These are phyloP conservation scores for Ctenochaetus hawaiiensis DNA, from an alignment of 2,797 vertebrate species.

Conservation along the genomic window DNA sequence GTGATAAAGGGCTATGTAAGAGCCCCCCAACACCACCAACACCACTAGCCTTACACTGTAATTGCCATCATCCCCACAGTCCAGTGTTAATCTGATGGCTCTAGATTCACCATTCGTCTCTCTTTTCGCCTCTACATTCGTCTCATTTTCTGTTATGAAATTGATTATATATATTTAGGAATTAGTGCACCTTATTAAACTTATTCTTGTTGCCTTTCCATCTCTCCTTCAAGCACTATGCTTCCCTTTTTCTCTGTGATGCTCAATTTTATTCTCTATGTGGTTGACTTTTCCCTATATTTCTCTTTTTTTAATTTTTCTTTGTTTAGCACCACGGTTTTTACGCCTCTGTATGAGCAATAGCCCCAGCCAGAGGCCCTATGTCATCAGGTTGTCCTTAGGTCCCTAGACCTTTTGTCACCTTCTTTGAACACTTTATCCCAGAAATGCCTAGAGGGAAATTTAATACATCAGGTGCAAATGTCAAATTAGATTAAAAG, in stretches of 20 bases:
- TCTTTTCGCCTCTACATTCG: constrained; percentile 16
- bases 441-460: too few relatives aligned
- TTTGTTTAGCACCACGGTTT: too few relatives aligned
- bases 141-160: constrained; percentile 17
- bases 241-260: constrained; percentile 21
- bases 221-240: constrained; percentile 10
- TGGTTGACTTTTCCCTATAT: too few relatives aligned
- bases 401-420: too few relatives aligned
- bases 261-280: constrained; percentile 24
- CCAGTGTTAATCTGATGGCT: constrained; percentile 5
- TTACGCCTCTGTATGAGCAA: too few relatives aligned
- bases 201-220: background rate
- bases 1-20: constrained; percentile 57
- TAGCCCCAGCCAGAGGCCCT: too few relatives aligned
- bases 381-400: too few relatives aligned
- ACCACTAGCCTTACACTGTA: background rate
- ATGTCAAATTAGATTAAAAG: too few relatives aligned
- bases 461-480: too few relatives aligned
- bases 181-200: constrained; percentile 30
- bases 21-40: constrained; percentile 17
- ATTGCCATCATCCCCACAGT: constrained; percentile 8
- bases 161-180: constrained; percentile 33
- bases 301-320: too few relatives aligned
- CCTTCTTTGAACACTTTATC: too few relatives aligned
- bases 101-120: background rate